Conservation (phyloP, 2,888 invertebrate species). For the Tiliacea aurago region DNA sequence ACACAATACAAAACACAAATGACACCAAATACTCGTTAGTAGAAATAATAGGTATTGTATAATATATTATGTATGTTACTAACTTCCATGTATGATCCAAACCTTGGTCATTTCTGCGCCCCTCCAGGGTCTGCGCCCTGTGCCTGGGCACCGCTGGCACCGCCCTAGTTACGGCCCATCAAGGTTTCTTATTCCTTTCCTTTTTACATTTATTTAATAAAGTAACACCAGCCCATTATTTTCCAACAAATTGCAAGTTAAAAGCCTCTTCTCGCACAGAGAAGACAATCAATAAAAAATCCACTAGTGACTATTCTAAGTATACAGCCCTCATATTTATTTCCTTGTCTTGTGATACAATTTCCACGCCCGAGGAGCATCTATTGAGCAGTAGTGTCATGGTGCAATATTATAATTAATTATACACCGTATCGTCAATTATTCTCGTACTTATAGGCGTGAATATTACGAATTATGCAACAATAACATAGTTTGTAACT, state of each 20-base stretch:
- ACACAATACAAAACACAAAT: no score
- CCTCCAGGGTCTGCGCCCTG: no score
- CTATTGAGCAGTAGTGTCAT: conserved; percentile 32
- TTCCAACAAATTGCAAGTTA: background rate
- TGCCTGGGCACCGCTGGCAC: no score
- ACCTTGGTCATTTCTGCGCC: no score
- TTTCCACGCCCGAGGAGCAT: conserved; percentile 34
- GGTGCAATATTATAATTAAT: conserved; percentile 61
- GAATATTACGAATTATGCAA: conserved; percentile 59
- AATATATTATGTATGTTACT: no score
- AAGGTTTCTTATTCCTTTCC: background rate
- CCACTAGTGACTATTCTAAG: background rate
- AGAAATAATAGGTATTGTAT: no score
- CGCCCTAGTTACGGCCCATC: no score
- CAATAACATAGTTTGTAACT: conserved; percentile 52
- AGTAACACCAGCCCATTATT: background rate
- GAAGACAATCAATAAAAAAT: background rate
- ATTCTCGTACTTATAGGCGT: conserved; percentile 46
- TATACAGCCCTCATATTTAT: background rate
- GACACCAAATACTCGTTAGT: no score
- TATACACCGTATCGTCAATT: conserved; percentile 55
- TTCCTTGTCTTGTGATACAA: conserved; percentile 23
- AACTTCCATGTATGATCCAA: no score
- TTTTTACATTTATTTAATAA: background rate
- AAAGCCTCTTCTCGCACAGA: background rate